Percentiles rank a stretch among this genome's conserved stretches.
These are phyloP conservation scores for Acanthurus tractus DNA, from an alignment of 2,797 vertebrate genomes.

Conservation along the genomic window DNA sequence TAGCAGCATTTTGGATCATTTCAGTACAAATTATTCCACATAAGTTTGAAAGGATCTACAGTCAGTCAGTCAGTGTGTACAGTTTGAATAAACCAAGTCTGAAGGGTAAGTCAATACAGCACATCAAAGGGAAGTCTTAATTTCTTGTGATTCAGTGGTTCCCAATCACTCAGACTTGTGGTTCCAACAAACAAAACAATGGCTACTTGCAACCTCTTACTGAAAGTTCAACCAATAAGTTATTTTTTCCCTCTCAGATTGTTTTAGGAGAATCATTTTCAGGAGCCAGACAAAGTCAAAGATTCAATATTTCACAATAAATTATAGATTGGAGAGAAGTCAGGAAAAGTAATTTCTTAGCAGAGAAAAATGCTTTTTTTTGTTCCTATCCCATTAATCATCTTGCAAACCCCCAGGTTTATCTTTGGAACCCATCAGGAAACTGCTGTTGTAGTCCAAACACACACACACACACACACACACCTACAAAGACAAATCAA, in stretches of 20 bases:
- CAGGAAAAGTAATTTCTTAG: neutral
- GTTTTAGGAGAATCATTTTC: neutral
- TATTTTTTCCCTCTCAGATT: neutral
- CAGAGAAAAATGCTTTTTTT: neutral
- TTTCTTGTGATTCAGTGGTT: neutral
- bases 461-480: constrained; percentile 1
- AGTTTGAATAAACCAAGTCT: neutral
- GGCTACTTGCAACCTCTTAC: neutral
- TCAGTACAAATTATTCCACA: too few species aligned
- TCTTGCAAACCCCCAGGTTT: constrained; percentile 7
- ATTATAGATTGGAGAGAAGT: neutral
- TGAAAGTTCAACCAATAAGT: neutral
- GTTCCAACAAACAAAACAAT: neutral
- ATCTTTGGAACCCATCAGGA: neutral
- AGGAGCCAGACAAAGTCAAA: neutral
- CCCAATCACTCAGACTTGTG: neutral
- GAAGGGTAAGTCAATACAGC: neutral
- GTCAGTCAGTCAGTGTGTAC: neutral
- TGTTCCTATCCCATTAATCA: neutral
- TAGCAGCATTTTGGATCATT: neutral
- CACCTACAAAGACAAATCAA: constrained; percentile 1
- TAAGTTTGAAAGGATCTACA: neutral
- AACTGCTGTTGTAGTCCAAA: constrained; percentile 6
- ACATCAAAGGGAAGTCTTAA: neutral
- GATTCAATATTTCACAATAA: constrained; percentile 2